phyloP scores from a whole-genome alignment of 2,113 vertebrate genomes.

The Cololabis saira region DNA sequence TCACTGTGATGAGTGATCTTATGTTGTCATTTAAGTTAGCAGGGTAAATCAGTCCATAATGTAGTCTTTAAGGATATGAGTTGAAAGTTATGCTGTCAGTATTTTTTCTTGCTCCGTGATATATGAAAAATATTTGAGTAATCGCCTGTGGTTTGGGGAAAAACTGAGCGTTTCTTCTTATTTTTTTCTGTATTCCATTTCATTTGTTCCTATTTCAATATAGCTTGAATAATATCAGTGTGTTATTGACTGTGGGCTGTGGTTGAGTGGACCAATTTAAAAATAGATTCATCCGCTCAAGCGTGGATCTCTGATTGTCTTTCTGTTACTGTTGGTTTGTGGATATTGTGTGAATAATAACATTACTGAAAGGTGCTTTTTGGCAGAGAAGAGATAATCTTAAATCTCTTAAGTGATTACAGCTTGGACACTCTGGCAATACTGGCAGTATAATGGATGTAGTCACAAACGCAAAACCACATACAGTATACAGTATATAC shows the following conservation, averaged over 20 bases:
- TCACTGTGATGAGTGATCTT: not conserved
- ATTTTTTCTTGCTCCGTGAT: not conserved
- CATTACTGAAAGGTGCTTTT: conserved; percentile 16
- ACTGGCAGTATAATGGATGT: conserved; percentile 7
- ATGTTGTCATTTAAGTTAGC: not conserved
- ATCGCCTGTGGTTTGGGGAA: conserved; percentile 22
- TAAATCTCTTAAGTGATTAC: conserved; percentile 27
- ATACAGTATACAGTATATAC: too few relatives aligned
- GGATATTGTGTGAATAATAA: conserved; percentile 51
- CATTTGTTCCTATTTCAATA: conserved; percentile 61
- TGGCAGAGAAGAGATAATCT: conserved; percentile 30
- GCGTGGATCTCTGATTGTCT: conserved; percentile 8
- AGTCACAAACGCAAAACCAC: not conserved
- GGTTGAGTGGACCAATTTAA: conserved; percentile 56
- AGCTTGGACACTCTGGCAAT: not conserved
- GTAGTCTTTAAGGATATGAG: conserved; percentile 17
- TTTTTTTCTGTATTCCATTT: conserved; percentile 14
- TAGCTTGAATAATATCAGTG: conserved; percentile 55
- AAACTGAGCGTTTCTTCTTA: conserved; percentile 17
- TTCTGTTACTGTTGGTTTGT: conserved; percentile 20
- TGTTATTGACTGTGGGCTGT: conserved; percentile 64
- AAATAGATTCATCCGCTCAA: conserved; percentile 52
- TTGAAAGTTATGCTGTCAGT: conserved; percentile 9
- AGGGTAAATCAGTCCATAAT: not conserved
- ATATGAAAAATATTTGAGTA: conserved; percentile 19